Evolutionary conservation across 2,888 invertebrate genomes (phyloP), one percentile per base, ranked within the genome.

Genomic region (Agrochola lychnidis): DNA sequence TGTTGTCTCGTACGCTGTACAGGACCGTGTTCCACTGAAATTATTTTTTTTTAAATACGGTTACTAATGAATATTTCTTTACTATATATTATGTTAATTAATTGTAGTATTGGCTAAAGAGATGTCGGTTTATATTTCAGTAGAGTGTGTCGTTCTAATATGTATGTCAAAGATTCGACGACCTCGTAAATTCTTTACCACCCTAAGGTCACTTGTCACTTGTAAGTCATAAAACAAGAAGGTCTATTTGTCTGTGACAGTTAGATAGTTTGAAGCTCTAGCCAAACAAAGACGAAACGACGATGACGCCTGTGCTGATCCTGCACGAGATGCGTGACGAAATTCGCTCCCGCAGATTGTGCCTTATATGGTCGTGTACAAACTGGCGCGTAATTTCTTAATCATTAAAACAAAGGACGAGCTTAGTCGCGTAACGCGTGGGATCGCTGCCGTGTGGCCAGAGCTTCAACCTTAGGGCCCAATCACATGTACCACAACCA

Each of bases 61-160:
- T 77, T 78, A 77, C 45, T 78, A 25, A 61, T 78, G 19, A 70
- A 77, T 70, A 79, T 40, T 40, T 53, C 25, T 36, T 70, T 61
- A 70, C 30, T 76, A 30, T 42, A 78, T 61, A 36, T 36, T 36
- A 61, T 69, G 69, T 69, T 78, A 68, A 51, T 78, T 59, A 61
- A 22, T 69, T 77, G 16, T 77, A 77, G 57, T 59, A 42, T 51
- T 12, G 30, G 69, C 6, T 78, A 69, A n/a, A 30, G 51, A 61
- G 30, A 53, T 25, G 70, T 12, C 25, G n/a, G 16, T 62, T 70
- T 61, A 78, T 36, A 61, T 61, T 78, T 70, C 42, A 78, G 51
- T 53, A 78, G 70, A 61, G 22, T 22, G n/a, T 45, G n/a, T 51
- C 76, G n/a, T 45, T 66, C 22, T 53, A 36, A n/a, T 22, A 42